Evolutionary conservation across 2,797 vertebrate genomes (phyloP).

Genomic region (Hypotaenidia okinawae): DNA sequence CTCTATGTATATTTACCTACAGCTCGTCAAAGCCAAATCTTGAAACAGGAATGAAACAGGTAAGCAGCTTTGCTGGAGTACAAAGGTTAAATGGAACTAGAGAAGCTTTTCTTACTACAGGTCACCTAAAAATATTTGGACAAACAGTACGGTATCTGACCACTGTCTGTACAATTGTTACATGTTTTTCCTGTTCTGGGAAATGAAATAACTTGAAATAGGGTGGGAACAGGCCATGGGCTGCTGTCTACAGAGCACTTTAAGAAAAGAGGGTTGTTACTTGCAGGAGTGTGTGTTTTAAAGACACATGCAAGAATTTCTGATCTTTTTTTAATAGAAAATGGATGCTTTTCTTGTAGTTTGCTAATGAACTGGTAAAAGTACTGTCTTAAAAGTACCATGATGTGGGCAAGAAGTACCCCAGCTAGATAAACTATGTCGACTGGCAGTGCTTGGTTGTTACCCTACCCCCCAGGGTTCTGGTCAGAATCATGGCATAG

Average conservation of each 20-base stretch:
- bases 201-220: background rate
- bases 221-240: background rate
- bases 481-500: background rate
- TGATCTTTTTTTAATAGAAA: background rate
- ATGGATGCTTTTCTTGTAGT: background rate
- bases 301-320: background rate
- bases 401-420: background rate
- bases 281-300: background rate
- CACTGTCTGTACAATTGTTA: background rate
- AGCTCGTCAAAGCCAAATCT: background rate
- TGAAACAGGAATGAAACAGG: background rate
- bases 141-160: background rate
- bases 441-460: background rate
- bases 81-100: background rate
- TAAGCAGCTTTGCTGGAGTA: background rate
- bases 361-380: background rate
- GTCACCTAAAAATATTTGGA: background rate
- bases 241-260: background rate
- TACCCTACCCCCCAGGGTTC: accelerated
- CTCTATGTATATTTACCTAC: background rate
- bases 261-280: background rate
- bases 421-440: background rate
- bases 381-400: background rate
- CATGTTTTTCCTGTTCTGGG: background rate
- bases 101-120: background rate